Evolutionary conservation across 2,113 vertebrate genomes (phyloP).

Genomic region (Seriola rivoliana): DNA sequence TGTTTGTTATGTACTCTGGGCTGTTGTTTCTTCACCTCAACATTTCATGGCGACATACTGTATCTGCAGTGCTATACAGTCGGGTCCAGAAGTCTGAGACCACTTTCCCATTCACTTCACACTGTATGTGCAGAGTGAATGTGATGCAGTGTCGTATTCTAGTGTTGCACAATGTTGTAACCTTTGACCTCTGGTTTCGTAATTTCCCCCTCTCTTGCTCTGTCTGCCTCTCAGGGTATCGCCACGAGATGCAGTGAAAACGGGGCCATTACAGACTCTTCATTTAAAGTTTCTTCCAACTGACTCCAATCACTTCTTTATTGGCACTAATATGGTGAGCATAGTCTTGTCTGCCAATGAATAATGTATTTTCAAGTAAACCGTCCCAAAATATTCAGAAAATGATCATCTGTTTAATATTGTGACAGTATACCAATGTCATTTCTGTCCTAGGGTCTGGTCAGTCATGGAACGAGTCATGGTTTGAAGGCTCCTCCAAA

Average conservation of each 20-base stretch:
- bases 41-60: constrained; percentile 38
- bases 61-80: background rate
- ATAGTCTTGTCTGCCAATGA: background rate
- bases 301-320: constrained; percentile 91
- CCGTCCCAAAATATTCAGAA: background rate
- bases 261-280: constrained; percentile 79
- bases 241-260: constrained; percentile 64
- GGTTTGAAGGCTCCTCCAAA: constrained; percentile 86
- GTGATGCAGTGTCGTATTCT: constrained; percentile 39
- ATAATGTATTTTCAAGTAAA: background rate
- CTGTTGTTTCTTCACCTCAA: constrained; percentile 57
- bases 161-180: constrained; percentile 1
- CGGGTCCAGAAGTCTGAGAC: too few species aligned
- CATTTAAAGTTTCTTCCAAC: constrained; percentile 90
- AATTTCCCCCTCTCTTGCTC: background rate
- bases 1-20: constrained; percentile 47
- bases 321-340: constrained; percentile 93
- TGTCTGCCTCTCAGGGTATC: constrained; percentile 77
- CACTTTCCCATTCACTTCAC: background rate
- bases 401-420: background rate
- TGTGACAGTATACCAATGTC: background rate
- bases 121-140: constrained; percentile 16
- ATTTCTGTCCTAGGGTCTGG: constrained; percentile 84
- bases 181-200: constrained; percentile 26
- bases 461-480: constrained; percentile 90